phyloP scores from a whole-genome alignment of 1,140 invertebrate genomes.

The Drosophila pseudoobscura region DNA sequence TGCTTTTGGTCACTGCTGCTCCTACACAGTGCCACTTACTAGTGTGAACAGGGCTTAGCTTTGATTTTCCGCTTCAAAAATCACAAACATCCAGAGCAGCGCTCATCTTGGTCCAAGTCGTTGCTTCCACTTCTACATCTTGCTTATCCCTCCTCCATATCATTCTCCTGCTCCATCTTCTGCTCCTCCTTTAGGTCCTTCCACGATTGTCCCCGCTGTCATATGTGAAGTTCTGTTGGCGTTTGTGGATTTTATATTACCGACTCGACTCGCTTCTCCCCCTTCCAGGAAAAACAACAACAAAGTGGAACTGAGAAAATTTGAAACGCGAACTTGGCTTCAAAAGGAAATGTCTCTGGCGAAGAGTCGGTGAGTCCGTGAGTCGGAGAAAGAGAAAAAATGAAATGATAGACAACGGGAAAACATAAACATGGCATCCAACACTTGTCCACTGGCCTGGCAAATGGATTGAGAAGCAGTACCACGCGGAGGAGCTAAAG shows the following conservation, averaged over 20 bases:
- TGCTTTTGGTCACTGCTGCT: background rate
- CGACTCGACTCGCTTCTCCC: background rate
- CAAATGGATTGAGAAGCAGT: constrained; percentile 41
- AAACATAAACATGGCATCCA: constrained; percentile 74
- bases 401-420: constrained; percentile 40
- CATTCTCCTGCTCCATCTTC: background rate
- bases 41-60: constrained; percentile 43
- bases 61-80: constrained; percentile 60
- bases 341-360: constrained; percentile 60
- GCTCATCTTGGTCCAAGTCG: constrained; percentile 13
- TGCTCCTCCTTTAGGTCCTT: constrained; percentile 1
- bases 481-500: background rate
- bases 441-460: constrained; percentile 64
- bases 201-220: constrained; percentile 59
- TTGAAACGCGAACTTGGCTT: constrained; percentile 62
- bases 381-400: background rate
- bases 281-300: constrained; percentile 14
- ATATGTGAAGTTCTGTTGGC: constrained; percentile 76
- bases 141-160: background rate
- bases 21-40: background rate
- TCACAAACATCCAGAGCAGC: constrained; percentile 46
- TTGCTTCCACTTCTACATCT: background rate
- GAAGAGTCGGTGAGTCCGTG: constrained; percentile 1
- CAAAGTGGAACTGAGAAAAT: constrained; percentile 13
- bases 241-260: constrained; percentile 78